These are phyloP conservation scores for Elgaria multicarinata DNA, from an alignment of 2,113 vertebrate species.

Conservation along the genomic window DNA sequence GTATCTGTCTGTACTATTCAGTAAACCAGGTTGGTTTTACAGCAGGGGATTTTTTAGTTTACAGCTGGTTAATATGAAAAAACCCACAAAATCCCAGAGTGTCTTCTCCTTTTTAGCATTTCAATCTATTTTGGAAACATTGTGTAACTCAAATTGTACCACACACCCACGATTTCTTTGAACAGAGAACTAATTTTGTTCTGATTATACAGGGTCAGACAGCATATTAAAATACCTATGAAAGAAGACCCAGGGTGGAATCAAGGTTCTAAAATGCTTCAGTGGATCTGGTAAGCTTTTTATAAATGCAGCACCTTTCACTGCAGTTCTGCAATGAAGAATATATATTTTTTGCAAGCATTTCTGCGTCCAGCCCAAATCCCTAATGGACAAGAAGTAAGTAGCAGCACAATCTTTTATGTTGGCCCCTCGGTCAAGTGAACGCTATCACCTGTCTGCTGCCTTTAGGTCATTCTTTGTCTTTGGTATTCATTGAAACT, in stretches of 20 bases:
- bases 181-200: slow-evolving; percentile 23
- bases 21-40: not conserved
- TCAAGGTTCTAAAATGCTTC: slow-evolving; percentile 46
- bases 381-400: slow-evolving; percentile 37
- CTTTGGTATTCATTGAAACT: slow-evolving; percentile 32
- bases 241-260: not conserved
- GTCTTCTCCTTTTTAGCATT: not conserved
- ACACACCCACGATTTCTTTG: accelerated
- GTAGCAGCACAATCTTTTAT: slow-evolving; percentile 31
- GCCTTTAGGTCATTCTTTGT: not conserved
- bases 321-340: slow-evolving; percentile 46
- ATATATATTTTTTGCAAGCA: slow-evolving; percentile 44
- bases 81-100: not conserved
- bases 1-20: not conserved
- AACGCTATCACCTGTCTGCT: not conserved
- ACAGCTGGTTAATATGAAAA: not conserved
- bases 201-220: slow-evolving; percentile 26
- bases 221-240: slow-evolving; percentile 44
- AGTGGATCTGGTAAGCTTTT: slow-evolving; percentile 42
- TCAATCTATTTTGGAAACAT: not conserved
- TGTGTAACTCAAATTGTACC: not conserved
- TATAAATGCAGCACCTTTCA: not conserved
- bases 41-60: not conserved
- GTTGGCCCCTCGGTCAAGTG: not conserved
- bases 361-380: slow-evolving; percentile 38